A percentile compares a stretch with the other conserved stretches of the same genome.
These are phyloP conservation scores for Molossus alvarezi DNA, from an alignment of 2,797 vertebrate genomes.

Conservation along the genomic window DNA sequence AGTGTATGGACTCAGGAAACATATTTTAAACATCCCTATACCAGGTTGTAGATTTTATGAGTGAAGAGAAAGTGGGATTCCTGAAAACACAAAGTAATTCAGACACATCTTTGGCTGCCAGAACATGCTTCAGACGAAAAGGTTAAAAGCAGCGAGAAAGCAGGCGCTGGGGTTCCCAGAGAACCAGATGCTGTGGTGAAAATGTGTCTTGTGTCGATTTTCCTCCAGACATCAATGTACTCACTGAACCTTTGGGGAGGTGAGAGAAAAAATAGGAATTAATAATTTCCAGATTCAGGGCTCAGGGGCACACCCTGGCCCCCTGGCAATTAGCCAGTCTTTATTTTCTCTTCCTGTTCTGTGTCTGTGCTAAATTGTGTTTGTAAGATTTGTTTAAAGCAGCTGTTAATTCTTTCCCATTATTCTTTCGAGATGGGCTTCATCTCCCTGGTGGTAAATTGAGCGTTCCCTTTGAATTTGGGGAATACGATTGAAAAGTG, in stretches of 20 bases:
- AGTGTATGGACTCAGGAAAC: conserved; percentile 79
- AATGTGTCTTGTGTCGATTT: conserved; percentile 81
- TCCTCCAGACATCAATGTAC: conserved; percentile 87
- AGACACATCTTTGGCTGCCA: conserved; percentile 85
- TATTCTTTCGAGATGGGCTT: conserved; percentile 48
- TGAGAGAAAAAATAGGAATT: conserved; percentile 86
- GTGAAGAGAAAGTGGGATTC: conserved; percentile 88
- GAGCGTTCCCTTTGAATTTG: conserved; percentile 46
- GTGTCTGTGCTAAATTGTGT: conserved; percentile 70
- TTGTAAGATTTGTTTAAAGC: conserved; percentile 70
- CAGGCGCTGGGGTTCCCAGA: conserved; percentile 76
- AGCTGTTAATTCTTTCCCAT: conserved; percentile 66
- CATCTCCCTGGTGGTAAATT: conserved; percentile 43
- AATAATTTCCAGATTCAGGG: conserved; percentile 84
- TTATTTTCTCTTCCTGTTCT: conserved; percentile 75
- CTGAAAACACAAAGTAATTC: conserved; percentile 82
- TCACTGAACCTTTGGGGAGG: conserved; percentile 85
- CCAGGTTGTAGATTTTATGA: conserved; percentile 87
- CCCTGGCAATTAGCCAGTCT: conserved; percentile 68
- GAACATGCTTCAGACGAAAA: conserved; percentile 88
- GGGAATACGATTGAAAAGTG: conserved; percentile 39
- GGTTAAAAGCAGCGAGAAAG: conserved; percentile 82
- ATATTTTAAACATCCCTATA: conserved; percentile 70
- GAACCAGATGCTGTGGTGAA: conserved; percentile 85
- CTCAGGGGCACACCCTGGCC: conserved; percentile 77